These are phyloP conservation scores for Hippolais icterina DNA, from an alignment of 2,113 vertebrate genomes.

Conservation along the genomic window DNA sequence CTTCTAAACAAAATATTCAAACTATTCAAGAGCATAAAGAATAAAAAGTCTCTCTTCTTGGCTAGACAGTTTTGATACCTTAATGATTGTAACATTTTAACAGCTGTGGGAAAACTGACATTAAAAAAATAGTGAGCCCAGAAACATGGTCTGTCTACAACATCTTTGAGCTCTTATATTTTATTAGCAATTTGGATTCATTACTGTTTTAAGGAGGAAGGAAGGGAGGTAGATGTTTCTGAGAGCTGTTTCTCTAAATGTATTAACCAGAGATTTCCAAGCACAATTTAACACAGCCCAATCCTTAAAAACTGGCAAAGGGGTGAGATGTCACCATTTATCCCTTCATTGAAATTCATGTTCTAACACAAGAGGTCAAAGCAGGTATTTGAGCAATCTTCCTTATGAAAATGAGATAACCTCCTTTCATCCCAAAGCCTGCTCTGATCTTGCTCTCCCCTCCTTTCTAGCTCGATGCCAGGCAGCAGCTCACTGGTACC, in stretches of 20 bases:
- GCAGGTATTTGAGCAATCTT: slow-evolving; percentile 30
- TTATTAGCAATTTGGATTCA: slow-evolving; percentile 81
- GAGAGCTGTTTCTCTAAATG: slow-evolving; percentile 75
- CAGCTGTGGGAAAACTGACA: slow-evolving; percentile 76
- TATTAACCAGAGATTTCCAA: slow-evolving; percentile 75
- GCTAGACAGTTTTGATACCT: slow-evolving; percentile 70
- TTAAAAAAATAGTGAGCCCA: slow-evolving; percentile 72
- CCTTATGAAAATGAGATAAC: slow-evolving; percentile 64
- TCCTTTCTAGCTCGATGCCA: not conserved
- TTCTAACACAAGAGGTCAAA: slow-evolving; percentile 30
- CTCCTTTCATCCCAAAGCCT: slow-evolving; percentile 21
- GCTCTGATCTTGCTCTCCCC: slow-evolving; percentile 6
- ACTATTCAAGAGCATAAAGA: slow-evolving; percentile 41
- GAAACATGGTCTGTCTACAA: slow-evolving; percentile 69
- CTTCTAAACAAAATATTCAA: slow-evolving; percentile 42
- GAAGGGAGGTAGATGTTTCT: slow-evolving; percentile 75
- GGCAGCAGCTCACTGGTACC: slow-evolving; percentile 25
- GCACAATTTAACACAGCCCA: slow-evolving; percentile 43
- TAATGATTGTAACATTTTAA: slow-evolving; percentile 73
- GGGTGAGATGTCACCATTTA: slow-evolving; percentile 37
- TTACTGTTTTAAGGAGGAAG: slow-evolving; percentile 77
- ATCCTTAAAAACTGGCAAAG: slow-evolving; percentile 4
- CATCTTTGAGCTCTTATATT: slow-evolving; percentile 75
- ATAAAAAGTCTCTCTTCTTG: slow-evolving; percentile 61
- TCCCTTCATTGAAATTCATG: slow-evolving; percentile 59